Conservation (phyloP, 2,797 vertebrate species). For the Sciurus carolinensis region DNA sequence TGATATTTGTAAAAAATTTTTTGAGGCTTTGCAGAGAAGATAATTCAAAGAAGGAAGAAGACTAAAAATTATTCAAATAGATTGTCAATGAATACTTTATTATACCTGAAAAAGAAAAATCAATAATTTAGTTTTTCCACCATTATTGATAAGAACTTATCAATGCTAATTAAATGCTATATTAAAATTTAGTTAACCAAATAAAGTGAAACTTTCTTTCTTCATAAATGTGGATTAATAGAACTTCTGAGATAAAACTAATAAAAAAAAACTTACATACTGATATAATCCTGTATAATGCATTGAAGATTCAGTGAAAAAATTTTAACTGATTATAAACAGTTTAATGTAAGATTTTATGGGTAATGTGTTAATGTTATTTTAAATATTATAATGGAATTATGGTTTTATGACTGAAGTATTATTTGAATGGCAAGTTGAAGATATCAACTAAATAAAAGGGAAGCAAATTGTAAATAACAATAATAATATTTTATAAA, state of each 20-base stretch:
- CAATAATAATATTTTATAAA: background rate
- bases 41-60: background rate
- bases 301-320: background rate
- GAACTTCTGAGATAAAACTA: conserved; percentile 11
- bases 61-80: background rate
- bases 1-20: background rate
- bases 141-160: background rate
- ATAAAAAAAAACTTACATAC: background rate
- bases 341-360: background rate
- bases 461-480: background rate
- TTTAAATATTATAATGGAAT: background rate
- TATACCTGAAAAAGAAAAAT: background rate
- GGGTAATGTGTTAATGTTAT: background rate
- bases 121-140: background rate
- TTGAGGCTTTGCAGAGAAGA: background rate
- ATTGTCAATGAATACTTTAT: background rate
- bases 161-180: background rate
- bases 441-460: background rate
- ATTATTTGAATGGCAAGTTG: background rate
- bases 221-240: background rate
- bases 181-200: conserved; percentile 10
- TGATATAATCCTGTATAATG: background rate
- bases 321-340: background rate
- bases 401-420: background rate
- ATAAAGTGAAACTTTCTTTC: background rate